Evolutionary conservation across 2,888 invertebrate species (phyloP).

Genomic region (Ramazzottius varieornatus): DNA sequence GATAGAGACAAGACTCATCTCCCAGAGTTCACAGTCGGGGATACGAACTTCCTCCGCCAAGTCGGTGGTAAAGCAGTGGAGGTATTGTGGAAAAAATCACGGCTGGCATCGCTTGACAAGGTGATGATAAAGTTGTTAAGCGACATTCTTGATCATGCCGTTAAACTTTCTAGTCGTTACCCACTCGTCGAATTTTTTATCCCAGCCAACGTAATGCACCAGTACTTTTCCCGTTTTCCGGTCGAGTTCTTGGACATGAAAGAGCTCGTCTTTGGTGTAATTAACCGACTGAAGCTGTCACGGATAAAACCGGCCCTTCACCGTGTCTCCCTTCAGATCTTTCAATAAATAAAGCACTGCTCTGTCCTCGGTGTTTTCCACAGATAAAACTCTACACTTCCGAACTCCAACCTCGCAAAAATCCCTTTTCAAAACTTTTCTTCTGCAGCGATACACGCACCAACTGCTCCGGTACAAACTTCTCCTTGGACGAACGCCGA

Average conservation of each 20-base stretch:
- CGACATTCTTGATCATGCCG: no score
- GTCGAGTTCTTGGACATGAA: neutral
- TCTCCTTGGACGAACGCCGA: neutral
- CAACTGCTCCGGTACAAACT: neutral
- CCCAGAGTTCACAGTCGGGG: no score
- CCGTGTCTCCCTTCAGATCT: neutral
- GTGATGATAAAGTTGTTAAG: neutral
- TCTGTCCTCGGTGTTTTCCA: neutral
- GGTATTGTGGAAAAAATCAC: no score
- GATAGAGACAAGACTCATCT: no score
- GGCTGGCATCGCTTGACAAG: neutral
- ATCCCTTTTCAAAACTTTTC: neutral
- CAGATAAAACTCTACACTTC: neutral
- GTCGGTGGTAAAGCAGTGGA: no score
- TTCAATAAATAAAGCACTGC: neutral
- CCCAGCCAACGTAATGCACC: neutral
- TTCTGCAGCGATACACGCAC: neutral
- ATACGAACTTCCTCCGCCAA: no score
- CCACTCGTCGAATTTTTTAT: neutral
- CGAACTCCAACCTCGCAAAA: neutral
- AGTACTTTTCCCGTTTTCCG: neutral
- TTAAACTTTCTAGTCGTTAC: neutral
- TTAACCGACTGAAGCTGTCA: neutral
- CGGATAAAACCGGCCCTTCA: neutral
- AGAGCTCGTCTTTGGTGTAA: neutral